Evolutionary conservation across 2,888 invertebrate genomes (phyloP).

Genomic region (Idaea straminata): DNA sequence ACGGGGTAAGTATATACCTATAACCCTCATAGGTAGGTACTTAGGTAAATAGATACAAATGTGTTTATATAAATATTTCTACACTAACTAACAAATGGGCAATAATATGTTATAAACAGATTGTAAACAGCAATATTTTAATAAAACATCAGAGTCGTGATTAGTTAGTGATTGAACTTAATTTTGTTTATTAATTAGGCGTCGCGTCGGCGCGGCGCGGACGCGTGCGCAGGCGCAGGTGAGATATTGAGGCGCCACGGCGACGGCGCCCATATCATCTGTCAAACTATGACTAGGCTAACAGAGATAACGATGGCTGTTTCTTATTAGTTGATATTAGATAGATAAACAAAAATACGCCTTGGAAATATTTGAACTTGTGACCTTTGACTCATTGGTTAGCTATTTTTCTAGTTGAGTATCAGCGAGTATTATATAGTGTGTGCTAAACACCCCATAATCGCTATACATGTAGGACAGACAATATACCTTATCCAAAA

Average conservation of each 20-base stretch:
- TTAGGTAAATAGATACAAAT: neutral
- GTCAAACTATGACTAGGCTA: neutral
- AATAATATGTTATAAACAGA: neutral
- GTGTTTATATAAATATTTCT: no score
- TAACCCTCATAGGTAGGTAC: no score
- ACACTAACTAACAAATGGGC: neutral
- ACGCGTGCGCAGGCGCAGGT: neutral
- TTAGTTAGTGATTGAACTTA: neutral
- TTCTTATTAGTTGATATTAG: neutral
- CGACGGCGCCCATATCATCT: neutral
- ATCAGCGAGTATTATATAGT: no score
- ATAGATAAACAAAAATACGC: neutral
- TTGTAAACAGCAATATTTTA: neutral
- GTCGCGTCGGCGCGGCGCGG: neutral
- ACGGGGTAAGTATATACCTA: no score
- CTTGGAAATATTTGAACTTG: neutral
- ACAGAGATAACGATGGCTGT: neutral
- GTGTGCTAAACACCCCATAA: no score
- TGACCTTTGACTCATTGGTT: no score
- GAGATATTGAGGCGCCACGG: neutral
- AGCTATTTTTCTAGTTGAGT: no score
- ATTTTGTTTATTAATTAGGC: conserved; percentile 1
- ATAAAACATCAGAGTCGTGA: neutral
- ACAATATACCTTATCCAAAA: no score
- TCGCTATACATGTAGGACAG: no score